Base-by-base conservation (phyloP, 2,888 invertebrate genomes). In the Orchesellides sinensis region DNA sequence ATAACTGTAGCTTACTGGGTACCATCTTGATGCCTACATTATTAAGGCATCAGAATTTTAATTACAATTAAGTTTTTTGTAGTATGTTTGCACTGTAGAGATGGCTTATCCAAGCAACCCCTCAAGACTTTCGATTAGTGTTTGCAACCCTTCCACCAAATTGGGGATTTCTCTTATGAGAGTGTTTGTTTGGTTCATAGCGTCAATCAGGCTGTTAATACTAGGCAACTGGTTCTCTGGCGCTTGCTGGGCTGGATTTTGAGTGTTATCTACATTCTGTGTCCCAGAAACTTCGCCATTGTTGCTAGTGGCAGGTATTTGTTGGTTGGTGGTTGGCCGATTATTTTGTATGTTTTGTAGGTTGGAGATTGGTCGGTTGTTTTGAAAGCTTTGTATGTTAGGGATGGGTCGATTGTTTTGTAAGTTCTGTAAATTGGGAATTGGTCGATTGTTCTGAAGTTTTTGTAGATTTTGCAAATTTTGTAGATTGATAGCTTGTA, bases 61-160 rank as follows among this genome's bases (percentile, higher is more conserved):
- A 17, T 12, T 47, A 47, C 5, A 47, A 6, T n/a, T 47, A 4
- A n/a, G n/a, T n/a, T 47, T 17, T n/a, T n/a, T n/a, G 8, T n/a
- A 47, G 5, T 17, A 17, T 52, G 19, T 52, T 52, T 8, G 52
- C 17, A 52, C 52, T 52, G 35, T 35, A 35, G 12, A 35, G 12
- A 35, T 35, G 35, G 35, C 14, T 79, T 70, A 80, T 70, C 83
- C 80, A 75, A 86, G 73, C 35, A 82, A 79, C 29, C 84, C 86
- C 8, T 87, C 85, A 19, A 87, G 78, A 10, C 86, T 85, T 47
- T 87, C 87, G 3, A 88, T 81, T 8, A 88, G 52, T 8, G 78
- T 82, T 52, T 87, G 86, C 6, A 88, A 73, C 10, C 87, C 85
- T 77, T 87, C 87, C 47, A 88, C 86, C 0, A 88, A n/a, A 21